Evolutionary conservation across 2,888 invertebrate species (phyloP), one percentile per base, ranked within the genome.

Genomic region (Drepanosiphum platanoidis): DNA sequence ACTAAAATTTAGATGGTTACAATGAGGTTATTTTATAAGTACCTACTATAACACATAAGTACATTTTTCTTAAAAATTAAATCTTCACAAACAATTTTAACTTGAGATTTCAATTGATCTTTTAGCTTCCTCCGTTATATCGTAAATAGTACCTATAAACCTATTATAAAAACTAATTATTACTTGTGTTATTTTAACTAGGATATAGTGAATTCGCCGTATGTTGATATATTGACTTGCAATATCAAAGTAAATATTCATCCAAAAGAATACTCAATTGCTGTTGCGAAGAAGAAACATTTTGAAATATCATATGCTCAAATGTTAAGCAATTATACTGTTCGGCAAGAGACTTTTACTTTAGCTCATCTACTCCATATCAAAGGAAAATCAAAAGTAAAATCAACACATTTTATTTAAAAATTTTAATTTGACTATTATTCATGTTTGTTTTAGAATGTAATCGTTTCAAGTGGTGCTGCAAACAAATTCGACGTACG

Each of bases 341-440:
- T n/a, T 1, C 68, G 84, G 4, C 84, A 84, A 77, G 68, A 84
- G 15, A 34, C 39, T 36, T 34, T 84, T 36, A 84, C 68, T 30
- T 34, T 84, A 8, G 84, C 75, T 36, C 84, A 84, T 68, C 8
- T 77, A 22, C 36, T 77, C 22, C 75, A 84, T 15, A 84, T 84
- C 0, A 75, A 77, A 52, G 84, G 84, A 58, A 84, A 84, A 77
- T 84, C 84, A 58, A 84, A 84, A 84, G 84, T 84, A 84, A 68
- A 58, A 27, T 68, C 27, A 46, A 36, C 8, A 4, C n/a, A 30
- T 39, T 46, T 30, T 15, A 34, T 32, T 7, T 36, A 30, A 36
- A 46, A 68, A 75, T 39, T 13, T 1, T 39, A n/a, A 9, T 74
- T 34, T 22, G 22, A 13, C 3, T 72, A 36, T 30, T 39, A 64